Conservation (phyloP, 2,797 vertebrate species). For the Notolabrus celidotus region DNA sequence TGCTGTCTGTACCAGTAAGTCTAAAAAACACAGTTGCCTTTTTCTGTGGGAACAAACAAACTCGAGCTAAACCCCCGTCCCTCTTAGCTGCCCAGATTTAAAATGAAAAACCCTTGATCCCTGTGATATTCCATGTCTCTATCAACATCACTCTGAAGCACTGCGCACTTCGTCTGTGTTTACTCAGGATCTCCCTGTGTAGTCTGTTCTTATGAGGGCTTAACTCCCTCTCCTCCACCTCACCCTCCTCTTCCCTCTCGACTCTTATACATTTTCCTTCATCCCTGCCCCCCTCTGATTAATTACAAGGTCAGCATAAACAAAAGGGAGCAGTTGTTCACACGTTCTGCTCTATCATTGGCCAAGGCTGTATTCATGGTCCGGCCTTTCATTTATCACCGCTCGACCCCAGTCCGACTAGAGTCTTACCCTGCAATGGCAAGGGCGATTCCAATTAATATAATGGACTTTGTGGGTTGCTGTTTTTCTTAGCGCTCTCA, state of each 20-base stretch:
- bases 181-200: slow-evolving; percentile 45
- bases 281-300: slow-evolving; percentile 72
- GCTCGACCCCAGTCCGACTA: slow-evolving; percentile 55
- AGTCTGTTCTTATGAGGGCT: slow-evolving; percentile 49
- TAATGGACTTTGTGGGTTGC: slow-evolving; percentile 81
- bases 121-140: slow-evolving; percentile 60
- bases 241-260: slow-evolving; percentile 39
- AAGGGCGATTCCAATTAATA: slow-evolving; percentile 83
- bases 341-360: slow-evolving; percentile 74
- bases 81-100: slow-evolving; percentile 7
- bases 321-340: slow-evolving; percentile 82
- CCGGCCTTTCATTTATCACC: slow-evolving; percentile 81
- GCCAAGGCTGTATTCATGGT: slow-evolving; percentile 74
- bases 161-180: slow-evolving; percentile 48
- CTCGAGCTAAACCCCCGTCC: slow-evolving; percentile 19
- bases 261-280: slow-evolving; percentile 67
- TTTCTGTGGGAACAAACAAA: slow-evolving; percentile 40
- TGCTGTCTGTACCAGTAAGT: neutral
- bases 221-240: slow-evolving; percentile 51
- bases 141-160: slow-evolving; percentile 58
- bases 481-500: slow-evolving; percentile 75
- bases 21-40: slow-evolving; percentile 9
- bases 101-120: slow-evolving; percentile 48
- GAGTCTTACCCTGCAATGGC: slow-evolving; percentile 56
- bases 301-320: slow-evolving; percentile 84